Evolutionary conservation across 2,113 vertebrate genomes (phyloP).

Genomic region (Peucedramus taeniatus): DNA sequence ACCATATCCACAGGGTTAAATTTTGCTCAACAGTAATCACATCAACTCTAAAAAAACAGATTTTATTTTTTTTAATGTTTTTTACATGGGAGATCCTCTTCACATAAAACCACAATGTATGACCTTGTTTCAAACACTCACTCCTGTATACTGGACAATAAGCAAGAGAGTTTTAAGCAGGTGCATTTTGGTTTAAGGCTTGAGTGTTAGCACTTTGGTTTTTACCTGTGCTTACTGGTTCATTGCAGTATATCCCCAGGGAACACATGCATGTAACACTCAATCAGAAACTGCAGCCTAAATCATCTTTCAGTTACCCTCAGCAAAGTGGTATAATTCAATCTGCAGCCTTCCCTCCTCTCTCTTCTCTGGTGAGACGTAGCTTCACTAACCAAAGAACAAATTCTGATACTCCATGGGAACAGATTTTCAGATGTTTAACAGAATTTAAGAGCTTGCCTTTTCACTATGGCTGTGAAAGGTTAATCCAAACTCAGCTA

Average conservation of each 20-base stretch:
- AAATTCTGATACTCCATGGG: not conserved
- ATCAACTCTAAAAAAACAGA: not conserved
- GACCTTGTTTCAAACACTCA: not conserved
- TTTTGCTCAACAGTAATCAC: not conserved
- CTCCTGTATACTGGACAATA: not conserved
- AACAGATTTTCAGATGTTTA: not conserved
- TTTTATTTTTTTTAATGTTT: not conserved
- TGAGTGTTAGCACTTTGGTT: not conserved
- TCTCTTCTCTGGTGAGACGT: not conserved
- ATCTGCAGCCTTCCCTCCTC: not conserved
- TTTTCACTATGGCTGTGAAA: not conserved
- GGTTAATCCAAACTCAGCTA: not conserved
- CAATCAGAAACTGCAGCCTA: not conserved
- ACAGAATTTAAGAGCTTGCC: not conserved
- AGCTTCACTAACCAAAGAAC: not conserved
- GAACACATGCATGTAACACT: accelerated
- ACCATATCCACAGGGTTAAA: not conserved
- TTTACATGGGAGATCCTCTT: not conserved
- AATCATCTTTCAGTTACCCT: not conserved
- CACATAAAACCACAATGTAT: not conserved
- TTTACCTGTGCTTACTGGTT: not conserved
- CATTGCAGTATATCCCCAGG: not conserved
- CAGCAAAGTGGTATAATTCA: not conserved
- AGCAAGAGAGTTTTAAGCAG: not conserved
- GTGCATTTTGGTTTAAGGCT: not conserved